Evolutionary conservation across 23 tunicate genomes (phyloP).

Genomic region (Styela plicata): DNA sequence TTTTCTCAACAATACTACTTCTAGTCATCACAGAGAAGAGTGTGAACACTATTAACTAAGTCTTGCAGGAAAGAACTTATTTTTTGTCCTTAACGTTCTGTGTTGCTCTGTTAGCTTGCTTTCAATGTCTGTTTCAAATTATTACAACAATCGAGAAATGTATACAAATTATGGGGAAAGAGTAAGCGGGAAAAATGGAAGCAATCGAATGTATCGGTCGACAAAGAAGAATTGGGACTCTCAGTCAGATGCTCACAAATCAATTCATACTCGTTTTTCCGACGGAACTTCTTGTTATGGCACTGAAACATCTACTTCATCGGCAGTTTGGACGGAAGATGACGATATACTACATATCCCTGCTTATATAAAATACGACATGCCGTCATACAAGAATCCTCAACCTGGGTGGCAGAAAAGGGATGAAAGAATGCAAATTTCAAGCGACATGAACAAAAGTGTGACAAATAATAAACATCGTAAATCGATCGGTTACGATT

Average conservation of each 20-base stretch:
- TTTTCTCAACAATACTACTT: too few species aligned
- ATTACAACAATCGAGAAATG: neutral
- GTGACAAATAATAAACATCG: neutral
- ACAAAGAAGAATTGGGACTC: neutral
- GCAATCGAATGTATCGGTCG: neutral
- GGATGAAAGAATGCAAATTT: neutral
- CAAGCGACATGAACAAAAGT: neutral
- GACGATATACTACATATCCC: neutral
- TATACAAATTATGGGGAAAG: neutral
- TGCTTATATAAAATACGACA: neutral
- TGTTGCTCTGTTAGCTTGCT: too few species aligned
- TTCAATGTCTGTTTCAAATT: neutral
- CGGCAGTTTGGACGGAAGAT: neutral
- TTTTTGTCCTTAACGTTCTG: too few species aligned
- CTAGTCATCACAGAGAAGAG: too few species aligned
- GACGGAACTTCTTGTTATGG: constrained; percentile 6
- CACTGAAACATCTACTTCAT: neutral
- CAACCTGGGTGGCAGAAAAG: neutral
- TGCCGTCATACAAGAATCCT: neutral
- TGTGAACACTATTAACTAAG: too few species aligned
- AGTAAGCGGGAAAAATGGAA: neutral
- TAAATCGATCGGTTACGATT: neutral
- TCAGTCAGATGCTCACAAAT: neutral
- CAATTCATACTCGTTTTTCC: neutral
- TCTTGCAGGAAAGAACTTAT: too few species aligned